Base-by-base conservation (phyloP, 2,888 invertebrate species). In the Nomada ruficornis region DNA sequence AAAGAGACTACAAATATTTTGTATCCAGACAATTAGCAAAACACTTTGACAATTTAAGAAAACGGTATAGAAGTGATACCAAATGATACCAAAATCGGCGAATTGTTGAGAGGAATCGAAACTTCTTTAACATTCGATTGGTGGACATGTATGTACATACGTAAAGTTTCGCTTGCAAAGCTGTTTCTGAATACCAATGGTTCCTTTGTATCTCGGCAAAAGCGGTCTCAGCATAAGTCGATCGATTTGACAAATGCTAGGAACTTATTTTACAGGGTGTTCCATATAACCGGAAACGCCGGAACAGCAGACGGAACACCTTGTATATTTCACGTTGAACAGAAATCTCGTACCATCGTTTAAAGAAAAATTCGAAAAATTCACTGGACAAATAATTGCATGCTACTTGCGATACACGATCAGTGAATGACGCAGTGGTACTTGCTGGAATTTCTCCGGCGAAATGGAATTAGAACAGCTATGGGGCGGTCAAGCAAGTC, bases 381-480 rank as follows among this genome's bases (percentile, higher is more conserved):
- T 50, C n/a, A 42, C n/a, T 10, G 9, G 10, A 4, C 11, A 13
- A 11, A 11, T 42, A 62, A 62, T 44, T 13, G 36, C 0, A n/a
- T 1, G 42, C 20, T n/a, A 50, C 18, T 9, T 4, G 5, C 47
- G 47, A 64, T 44, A 23, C 18, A 11, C 4, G 57, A 15, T 4
- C 26, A 2, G 13, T n/a, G 20, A 69, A 69, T 71, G 60, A 52
- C 29, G 20, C 13, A 26, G 59, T 11, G 26, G 23, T 44, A 23
- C 50, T 7, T 29, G 7, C 15, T 52, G 11, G 20, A 64, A 77
- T 68, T 20, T 52, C 44, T 15, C 5, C 13, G 52, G n/a, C 29
- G 10, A 70, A 77, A 79, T 79, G 20, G 23, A 79, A 77, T 79
- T 79, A 77, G 59, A 79, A 79, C 42, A 20, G 55, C 62, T 13